phyloP scores from a whole-genome alignment of 2,888 invertebrate genomes.

The Aethes cnicana region DNA sequence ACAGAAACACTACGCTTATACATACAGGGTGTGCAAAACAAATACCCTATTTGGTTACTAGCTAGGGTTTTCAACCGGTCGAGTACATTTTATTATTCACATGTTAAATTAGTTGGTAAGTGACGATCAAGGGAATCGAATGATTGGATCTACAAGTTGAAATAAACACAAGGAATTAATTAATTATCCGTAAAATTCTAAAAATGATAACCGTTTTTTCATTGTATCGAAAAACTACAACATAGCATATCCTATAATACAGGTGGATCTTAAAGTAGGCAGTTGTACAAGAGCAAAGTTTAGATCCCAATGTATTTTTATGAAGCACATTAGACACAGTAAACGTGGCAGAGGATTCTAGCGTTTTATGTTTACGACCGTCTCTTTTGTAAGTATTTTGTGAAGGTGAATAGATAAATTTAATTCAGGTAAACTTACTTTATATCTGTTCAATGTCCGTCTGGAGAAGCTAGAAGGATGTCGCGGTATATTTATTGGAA shows the following conservation, averaged over 20 bases:
- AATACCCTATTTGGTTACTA: constrained; percentile 31
- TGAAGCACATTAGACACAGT: background rate
- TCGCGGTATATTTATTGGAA: no score
- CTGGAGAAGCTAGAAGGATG: no score
- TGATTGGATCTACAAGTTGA: no score
- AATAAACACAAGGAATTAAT: no score
- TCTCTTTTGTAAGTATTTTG: background rate
- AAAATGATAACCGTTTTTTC: background rate
- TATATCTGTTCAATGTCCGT: no score
- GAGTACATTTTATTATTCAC: no score
- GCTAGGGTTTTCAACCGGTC: constrained; percentile 8
- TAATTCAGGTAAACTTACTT: no score
- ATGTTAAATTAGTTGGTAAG: no score
- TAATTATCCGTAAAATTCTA: background rate
- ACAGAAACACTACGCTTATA: constrained; percentile 21
- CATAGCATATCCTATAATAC: background rate
- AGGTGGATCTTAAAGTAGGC: background rate
- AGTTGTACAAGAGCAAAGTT: constrained; percentile 11
- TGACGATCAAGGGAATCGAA: no score
- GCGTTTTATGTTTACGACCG: background rate
- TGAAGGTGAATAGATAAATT: background rate
- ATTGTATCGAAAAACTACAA: background rate
- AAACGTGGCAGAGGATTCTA: background rate
- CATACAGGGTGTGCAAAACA: constrained; percentile 30
- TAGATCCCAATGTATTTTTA: constrained; percentile 20